Conservation (phyloP, 2,888 invertebrate genomes). For the Marasmarcha lunaedactyla region DNA sequence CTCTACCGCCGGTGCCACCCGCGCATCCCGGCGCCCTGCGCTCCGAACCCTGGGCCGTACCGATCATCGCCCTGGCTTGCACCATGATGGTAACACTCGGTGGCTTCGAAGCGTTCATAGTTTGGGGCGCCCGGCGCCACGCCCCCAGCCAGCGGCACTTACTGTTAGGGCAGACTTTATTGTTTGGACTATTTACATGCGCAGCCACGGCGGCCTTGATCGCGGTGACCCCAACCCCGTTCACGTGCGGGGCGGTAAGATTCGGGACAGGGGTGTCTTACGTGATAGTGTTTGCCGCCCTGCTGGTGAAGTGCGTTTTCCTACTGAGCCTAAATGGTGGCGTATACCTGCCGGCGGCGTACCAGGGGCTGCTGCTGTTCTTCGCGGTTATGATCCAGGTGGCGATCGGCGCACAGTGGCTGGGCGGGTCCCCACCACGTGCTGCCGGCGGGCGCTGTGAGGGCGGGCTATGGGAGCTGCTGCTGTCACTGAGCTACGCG, state of each 20-base stretch:
- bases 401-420: slow-evolving; percentile 86
- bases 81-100: slow-evolving; percentile 87
- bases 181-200: slow-evolving; percentile 85
- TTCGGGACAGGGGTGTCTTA: slow-evolving; percentile 87
- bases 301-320: slow-evolving; percentile 94
- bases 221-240: slow-evolving; percentile 81
- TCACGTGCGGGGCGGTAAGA: slow-evolving; percentile 85
- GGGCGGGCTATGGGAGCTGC: slow-evolving; percentile 77
- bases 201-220: slow-evolving; percentile 84
- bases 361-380: slow-evolving; percentile 88
- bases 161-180: slow-evolving; percentile 87
- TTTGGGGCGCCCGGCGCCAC: slow-evolving; percentile 83
- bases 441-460: slow-evolving; percentile 66
- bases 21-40: slow-evolving; percentile 59
- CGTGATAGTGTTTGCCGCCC: slow-evolving; percentile 88
- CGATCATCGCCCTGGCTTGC: slow-evolving; percentile 85
- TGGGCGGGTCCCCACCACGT: slow-evolving; percentile 81
- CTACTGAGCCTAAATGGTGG: slow-evolving; percentile 91
- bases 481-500: slow-evolving; percentile 85
- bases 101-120: slow-evolving; percentile 89
- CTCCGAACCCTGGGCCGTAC: slow-evolving; percentile 90
- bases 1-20: slow-evolving; percentile 26
- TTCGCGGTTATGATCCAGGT: slow-evolving; percentile 93
- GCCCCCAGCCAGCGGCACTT: slow-evolving; percentile 87
- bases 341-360: slow-evolving; percentile 91